Evolutionary conservation across 1,140 invertebrate species (phyloP).

Genomic region (Saccostrea cuccullata): DNA sequence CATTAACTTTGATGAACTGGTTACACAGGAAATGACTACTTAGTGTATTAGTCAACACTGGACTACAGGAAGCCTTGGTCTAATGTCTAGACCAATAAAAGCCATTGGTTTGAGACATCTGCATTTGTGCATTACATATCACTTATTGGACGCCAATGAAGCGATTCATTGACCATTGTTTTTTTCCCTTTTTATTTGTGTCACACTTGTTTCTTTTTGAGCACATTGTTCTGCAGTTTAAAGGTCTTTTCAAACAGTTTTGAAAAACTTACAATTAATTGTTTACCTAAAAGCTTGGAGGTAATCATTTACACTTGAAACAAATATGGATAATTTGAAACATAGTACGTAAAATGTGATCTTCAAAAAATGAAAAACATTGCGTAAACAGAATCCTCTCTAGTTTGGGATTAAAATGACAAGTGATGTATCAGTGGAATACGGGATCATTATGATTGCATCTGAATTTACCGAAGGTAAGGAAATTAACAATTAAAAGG

Average conservation of each 20-base stretch:
- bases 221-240: background rate
- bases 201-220: background rate
- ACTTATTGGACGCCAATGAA: background rate
- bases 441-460: background rate
- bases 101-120: background rate
- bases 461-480: background rate
- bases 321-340: background rate
- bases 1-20: no score
- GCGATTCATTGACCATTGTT: background rate
- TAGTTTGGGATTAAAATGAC: background rate
- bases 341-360: background rate
- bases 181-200: background rate
- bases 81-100: conserved; percentile 20
- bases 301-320: background rate
- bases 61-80: background rate
- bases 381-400: background rate
- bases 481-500: background rate
- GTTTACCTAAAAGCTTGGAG: background rate
- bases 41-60: background rate
- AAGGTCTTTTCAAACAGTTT: conserved; percentile 15
- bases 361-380: background rate
- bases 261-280: background rate
- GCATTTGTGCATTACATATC: conserved; percentile 1
- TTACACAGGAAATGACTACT: no score
- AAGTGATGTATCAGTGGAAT: background rate